A percentile compares a stretch with the other conserved stretches of the same genome.
Evolutionary conservation across 2,113 vertebrate species (phyloP).

Genomic region (Acrocephalus kingi): DNA sequence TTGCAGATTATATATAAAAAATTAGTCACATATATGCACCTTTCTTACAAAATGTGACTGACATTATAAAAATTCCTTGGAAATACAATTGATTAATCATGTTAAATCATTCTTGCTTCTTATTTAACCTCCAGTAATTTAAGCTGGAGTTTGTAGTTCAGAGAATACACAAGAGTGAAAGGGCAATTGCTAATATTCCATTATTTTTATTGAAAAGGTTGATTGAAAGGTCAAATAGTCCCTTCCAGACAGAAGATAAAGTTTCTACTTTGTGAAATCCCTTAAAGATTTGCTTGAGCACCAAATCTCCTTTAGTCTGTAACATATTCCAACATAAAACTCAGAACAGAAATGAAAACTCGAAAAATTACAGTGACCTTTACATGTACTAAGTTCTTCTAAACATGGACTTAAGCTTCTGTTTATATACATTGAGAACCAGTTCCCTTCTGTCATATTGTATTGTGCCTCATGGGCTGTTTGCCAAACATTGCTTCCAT

Average conservation of each 20-base stretch:
- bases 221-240: not conserved
- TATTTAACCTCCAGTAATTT: not conserved
- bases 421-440: not conserved
- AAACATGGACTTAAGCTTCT: not conserved
- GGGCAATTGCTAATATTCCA: not conserved
- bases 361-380: not conserved
- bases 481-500: not conserved
- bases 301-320: not conserved
- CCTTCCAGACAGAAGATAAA: not conserved
- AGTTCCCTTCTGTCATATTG: not conserved
- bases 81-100: not conserved
- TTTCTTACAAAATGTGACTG: not conserved
- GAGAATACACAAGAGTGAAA: not conserved
- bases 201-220: not conserved
- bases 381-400: not conserved
- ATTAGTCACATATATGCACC: not conserved
- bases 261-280: not conserved
- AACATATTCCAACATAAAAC: not conserved
- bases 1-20: not conserved
- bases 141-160: not conserved
- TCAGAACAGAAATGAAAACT: not conserved
- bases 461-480: not conserved
- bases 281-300: not conserved
- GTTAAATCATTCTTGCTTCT: not conserved
- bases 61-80: not conserved